Evolutionary conservation across 1,140 invertebrate genomes (phyloP).

Genomic region (Melanaphis sacchari): DNA sequence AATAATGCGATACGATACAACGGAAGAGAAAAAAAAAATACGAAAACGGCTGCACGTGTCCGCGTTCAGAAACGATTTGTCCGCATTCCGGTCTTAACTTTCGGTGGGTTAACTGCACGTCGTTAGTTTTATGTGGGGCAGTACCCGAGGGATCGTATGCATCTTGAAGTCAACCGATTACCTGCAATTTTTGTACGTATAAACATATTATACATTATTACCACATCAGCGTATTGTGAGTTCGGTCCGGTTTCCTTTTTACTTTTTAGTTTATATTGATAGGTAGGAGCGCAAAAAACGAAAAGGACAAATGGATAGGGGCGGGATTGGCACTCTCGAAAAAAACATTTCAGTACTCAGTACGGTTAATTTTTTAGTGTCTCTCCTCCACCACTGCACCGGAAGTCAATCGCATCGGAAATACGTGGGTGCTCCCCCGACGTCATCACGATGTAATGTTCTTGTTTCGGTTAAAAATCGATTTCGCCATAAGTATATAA

Average conservation of each 20-base stretch:
- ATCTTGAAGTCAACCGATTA: constrained; percentile 23
- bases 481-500: neutral
- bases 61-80: constrained; percentile 16
- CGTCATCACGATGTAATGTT: neutral
- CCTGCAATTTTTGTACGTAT: neutral
- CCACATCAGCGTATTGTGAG: neutral
- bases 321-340: neutral
- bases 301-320: neutral
- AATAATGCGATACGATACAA: neutral
- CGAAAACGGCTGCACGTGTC: constrained; percentile 52
- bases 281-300: neutral
- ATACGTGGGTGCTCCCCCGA: neutral
- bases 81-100: neutral
- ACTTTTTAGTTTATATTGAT: neutral
- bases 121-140: neutral
- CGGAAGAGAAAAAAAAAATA: neutral
- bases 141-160: neutral
- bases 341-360: neutral
- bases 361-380: constrained; percentile 39
- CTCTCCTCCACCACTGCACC: too few species aligned
- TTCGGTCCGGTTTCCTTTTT: neutral
- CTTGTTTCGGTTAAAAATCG: neutral
- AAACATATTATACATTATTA: neutral
- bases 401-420: neutral
- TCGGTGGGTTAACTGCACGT: neutral